A percentile compares a stretch with the other conserved stretches of the same genome.
Conservation (phyloP, 2,113 vertebrate species). For the Pachycephala philippinensis region DNA sequence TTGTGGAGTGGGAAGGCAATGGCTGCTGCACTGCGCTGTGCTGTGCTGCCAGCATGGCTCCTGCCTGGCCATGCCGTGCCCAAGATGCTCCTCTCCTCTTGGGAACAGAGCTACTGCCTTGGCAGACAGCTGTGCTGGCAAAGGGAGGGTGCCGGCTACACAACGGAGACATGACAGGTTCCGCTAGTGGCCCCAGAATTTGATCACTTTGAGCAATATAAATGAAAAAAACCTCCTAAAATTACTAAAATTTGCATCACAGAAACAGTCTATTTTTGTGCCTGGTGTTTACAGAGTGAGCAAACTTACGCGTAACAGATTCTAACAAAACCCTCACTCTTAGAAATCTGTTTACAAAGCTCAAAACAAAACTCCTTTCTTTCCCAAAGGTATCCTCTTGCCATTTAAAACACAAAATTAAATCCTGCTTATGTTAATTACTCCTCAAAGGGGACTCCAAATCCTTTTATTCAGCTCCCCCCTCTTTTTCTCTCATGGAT, state of each 20-base stretch:
- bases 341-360: background rate
- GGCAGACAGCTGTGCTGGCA: background rate
- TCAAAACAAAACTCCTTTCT: background rate
- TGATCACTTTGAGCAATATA: background rate
- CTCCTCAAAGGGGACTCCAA: background rate
- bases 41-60: background rate
- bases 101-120: background rate
- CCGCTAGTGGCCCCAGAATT: background rate
- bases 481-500: background rate
- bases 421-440: background rate
- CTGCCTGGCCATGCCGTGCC: background rate
- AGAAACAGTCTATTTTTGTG: background rate
- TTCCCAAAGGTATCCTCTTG: background rate
- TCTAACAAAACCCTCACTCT: background rate
- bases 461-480: background rate
- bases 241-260: background rate
- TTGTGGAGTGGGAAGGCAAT: background rate
- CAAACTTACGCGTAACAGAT: accelerated
- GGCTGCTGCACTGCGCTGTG: background rate
- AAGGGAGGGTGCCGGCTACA: background rate
- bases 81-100: background rate
- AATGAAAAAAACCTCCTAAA: background rate
- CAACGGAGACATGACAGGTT: accelerated
- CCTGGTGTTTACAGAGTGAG: background rate
- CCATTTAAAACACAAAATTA: background rate